These are phyloP conservation scores for Periophthalmus magnuspinnatus DNA, from an alignment of 2,797 vertebrate species.

Conservation along the genomic window DNA sequence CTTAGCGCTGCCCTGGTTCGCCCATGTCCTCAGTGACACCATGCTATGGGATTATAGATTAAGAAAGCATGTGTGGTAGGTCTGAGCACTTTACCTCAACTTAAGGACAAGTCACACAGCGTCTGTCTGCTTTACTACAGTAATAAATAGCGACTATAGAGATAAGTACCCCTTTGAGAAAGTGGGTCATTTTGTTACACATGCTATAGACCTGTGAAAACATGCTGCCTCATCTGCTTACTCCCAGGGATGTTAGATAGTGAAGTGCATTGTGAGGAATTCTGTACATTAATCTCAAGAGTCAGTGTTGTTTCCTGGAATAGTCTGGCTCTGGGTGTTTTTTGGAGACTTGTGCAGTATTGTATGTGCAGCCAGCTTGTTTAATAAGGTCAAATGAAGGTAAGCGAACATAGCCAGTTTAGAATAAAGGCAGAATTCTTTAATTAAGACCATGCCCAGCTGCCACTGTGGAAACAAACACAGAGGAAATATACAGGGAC, in stretches of 20 bases:
- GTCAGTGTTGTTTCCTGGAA: conserved; percentile 24
- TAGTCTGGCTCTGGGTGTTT: conserved; percentile 13
- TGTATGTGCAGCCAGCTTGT: conserved; percentile 27
- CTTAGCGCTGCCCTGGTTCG: neutral
- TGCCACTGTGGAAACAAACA: conserved; percentile 8
- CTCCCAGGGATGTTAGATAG: conserved; percentile 25
- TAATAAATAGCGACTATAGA: conserved; percentile 46
- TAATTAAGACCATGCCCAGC: neutral
- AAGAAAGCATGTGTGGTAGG: conserved; percentile 20
- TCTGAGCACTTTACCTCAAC: conserved; percentile 38
- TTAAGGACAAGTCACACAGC: conserved; percentile 32
- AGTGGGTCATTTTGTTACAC: conserved; percentile 33
- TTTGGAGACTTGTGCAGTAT: neutral
- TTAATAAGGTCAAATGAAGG: conserved; percentile 40
- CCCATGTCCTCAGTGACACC: neutral
- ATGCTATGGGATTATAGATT: conserved; percentile 41
- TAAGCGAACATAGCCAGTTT: conserved; percentile 36
- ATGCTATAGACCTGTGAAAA: conserved; percentile 19
- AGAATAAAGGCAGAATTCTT: conserved; percentile 12
- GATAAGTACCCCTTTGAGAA: conserved; percentile 35
- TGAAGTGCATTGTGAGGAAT: neutral
- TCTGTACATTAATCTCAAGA: conserved; percentile 16
- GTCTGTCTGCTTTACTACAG: conserved; percentile 29
- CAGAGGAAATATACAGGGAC: neutral
- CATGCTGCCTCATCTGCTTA: conserved; percentile 21